These are phyloP conservation scores for Hofmannophila pseudospretella DNA, from an alignment of 2,888 invertebrate genomes.

Conservation along the genomic window DNA sequence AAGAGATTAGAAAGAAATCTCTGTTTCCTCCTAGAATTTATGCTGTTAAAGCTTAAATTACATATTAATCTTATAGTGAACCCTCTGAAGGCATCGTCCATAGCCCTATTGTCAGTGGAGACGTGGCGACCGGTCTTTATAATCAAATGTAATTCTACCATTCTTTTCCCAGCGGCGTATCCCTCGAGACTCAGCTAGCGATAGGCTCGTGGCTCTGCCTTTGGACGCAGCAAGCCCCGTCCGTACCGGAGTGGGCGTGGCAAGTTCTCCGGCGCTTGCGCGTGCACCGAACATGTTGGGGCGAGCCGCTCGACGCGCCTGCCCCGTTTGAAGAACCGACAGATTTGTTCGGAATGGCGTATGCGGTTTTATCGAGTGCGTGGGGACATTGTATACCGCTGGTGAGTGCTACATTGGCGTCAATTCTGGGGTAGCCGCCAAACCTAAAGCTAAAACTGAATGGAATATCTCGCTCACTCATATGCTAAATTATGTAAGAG, in stretches of 20 bases:
- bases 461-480: too few species aligned
- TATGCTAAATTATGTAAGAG: too few species aligned
- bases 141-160: too few species aligned
- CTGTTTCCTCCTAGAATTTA: constrained; percentile 94
- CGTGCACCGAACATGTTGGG: constrained; percentile 51
- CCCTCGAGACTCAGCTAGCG: constrained; percentile 43
- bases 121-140: constrained; percentile 65
- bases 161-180: constrained; percentile 42
- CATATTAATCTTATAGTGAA: constrained; percentile 36
- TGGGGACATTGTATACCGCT: constrained; percentile 67
- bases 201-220: constrained; percentile 47
- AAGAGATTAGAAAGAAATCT: constrained; percentile 92
- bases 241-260: constrained; percentile 51
- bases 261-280: constrained; percentile 37
- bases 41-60: constrained; percentile 94
- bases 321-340: constrained; percentile 28
- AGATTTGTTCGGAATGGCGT: constrained; percentile 34
- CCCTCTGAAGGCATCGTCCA: constrained; percentile 26
- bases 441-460: too few species aligned
- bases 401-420: too few species aligned
- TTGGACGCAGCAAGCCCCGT: constrained; percentile 5
- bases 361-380: constrained; percentile 42
- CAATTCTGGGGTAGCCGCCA: too few species aligned
- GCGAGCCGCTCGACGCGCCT: constrained; percentile 33
- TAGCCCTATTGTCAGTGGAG: constrained; percentile 31